phyloP scores from a whole-genome alignment of 2,113 vertebrate species.

The Brachirus orientalis region DNA sequence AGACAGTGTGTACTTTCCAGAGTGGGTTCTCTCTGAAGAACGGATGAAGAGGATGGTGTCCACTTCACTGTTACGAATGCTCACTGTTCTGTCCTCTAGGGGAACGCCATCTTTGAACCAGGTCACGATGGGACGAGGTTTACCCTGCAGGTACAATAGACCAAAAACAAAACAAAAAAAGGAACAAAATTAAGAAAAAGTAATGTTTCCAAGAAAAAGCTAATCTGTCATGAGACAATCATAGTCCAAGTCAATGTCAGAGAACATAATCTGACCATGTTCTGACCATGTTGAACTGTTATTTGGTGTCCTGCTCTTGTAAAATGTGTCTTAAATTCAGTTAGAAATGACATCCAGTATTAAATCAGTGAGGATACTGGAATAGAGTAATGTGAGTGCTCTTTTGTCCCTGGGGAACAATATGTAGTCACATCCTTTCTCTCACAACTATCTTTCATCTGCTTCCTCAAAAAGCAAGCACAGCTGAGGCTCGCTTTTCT shows the following conservation, averaged over 20 bases:
- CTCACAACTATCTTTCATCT: constrained; percentile 42
- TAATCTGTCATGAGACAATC: neutral
- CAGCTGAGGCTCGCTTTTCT: no score
- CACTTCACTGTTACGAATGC: constrained; percentile 80
- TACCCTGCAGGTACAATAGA: constrained; percentile 83
- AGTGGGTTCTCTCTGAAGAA: constrained; percentile 82
- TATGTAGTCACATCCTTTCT: constrained; percentile 22
- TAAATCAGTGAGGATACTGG: no score
- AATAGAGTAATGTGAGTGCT: constrained; percentile 13
- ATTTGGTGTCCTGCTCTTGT: neutral
- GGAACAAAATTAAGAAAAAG: neutral
- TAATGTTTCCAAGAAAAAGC: neutral
- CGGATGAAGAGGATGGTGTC: constrained; percentile 92
- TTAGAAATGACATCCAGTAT: no score
- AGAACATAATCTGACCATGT: no score
- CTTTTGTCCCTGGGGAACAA: constrained; percentile 30
- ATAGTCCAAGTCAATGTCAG: neutral
- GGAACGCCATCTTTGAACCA: constrained; percentile 86
- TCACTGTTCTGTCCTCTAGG: constrained; percentile 80
- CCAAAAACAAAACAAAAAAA: no score
- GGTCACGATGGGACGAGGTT: constrained; percentile 86
- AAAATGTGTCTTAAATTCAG: constrained; percentile 1
- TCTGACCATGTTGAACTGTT: neutral
- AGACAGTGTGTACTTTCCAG: constrained; percentile 85
- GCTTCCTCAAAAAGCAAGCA: no score